Evolutionary conservation across 2,888 invertebrate species (phyloP), one percentile per base, ranked within the genome.

Genomic region (Eucera pruinosa): DNA sequence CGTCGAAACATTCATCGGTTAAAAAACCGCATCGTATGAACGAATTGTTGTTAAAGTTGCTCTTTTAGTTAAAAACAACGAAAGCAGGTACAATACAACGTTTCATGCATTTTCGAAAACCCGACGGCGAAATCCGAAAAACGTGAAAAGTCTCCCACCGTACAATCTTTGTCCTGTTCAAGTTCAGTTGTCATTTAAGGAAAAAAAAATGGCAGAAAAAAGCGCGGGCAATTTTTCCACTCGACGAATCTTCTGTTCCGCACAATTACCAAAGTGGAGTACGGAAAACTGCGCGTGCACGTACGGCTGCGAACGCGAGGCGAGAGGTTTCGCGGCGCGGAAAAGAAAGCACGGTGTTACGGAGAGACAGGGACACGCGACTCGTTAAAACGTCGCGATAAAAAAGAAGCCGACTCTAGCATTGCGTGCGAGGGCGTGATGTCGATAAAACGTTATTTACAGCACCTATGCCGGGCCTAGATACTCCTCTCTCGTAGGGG

Each of bases 381-480:
- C 77, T 69, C 69, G 75, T 75, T 68, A 62, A 75, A 62, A 64
- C 69, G 76, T 78, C 52, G 62, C 54, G 66, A 30, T 3, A 50
- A 43, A 62, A 60, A 41, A 25, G n/a, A 30, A 23, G 18, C 20
- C 7, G n/a, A 25, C 1, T 0, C 67, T 57, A 45, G 68, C 70
- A 48, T 77, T 48, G 69, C 69, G 64, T 68, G 69, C 72, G 82
- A 82, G 76, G 82, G 82, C 77, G 83, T 82, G 80, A 73, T 76
- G 80, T 83, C 82, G 76, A 82, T 83, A 83, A 70, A 77, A 73
- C 55, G 80, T 80, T 76, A 82, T 82, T 82, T 82, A 82, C 76
- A 80, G 61, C 82, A 45, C 20, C 64, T 82, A 70, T 57, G 68
- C 50, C 2, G 50, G 55, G 43, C 43, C 78, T 78, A 78, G 78